phyloP scores from a whole-genome alignment of 2,797 vertebrate genomes.

The Alectoris magna region DNA sequence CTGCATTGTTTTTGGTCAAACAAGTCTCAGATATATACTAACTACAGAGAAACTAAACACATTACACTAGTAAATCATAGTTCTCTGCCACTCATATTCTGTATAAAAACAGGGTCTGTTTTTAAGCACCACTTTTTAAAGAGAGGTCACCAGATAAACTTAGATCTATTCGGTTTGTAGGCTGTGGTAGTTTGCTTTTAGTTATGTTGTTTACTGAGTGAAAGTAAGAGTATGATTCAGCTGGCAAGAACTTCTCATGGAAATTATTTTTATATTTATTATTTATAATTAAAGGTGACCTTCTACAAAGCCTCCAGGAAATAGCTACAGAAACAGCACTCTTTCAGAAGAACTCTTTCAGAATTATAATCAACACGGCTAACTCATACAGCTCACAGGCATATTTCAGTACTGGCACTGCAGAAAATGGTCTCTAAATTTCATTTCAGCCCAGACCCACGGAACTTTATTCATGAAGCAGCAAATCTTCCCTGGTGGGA shows the following conservation, averaged over 20 bases:
- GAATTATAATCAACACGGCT: neutral
- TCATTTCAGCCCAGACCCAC: neutral
- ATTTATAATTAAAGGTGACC: neutral
- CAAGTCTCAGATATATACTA: neutral
- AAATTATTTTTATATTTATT: conserved; percentile 3
- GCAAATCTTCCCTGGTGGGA: neutral
- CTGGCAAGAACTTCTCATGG: neutral
- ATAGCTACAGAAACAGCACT: neutral
- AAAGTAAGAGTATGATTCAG: neutral
- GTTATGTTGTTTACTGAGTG: neutral
- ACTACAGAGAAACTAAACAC: conserved; percentile 6
- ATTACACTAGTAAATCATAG: conserved; percentile 1
- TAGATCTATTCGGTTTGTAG: conserved; percentile 8
- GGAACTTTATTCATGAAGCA: neutral
- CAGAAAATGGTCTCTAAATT: neutral
- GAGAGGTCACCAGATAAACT: conserved; percentile 48
- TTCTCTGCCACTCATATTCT: neutral
- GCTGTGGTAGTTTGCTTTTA: neutral
- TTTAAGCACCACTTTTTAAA: conserved; percentile 7
- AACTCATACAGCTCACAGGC: neutral
- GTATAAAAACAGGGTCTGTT: conserved; percentile 11
- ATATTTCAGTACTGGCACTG: neutral
- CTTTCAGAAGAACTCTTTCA: neutral
- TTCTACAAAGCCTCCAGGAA: neutral
- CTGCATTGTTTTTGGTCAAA: neutral